phyloP scores from a whole-genome alignment of 2,797 vertebrate genomes.

The Semaprochilodus insignis region DNA sequence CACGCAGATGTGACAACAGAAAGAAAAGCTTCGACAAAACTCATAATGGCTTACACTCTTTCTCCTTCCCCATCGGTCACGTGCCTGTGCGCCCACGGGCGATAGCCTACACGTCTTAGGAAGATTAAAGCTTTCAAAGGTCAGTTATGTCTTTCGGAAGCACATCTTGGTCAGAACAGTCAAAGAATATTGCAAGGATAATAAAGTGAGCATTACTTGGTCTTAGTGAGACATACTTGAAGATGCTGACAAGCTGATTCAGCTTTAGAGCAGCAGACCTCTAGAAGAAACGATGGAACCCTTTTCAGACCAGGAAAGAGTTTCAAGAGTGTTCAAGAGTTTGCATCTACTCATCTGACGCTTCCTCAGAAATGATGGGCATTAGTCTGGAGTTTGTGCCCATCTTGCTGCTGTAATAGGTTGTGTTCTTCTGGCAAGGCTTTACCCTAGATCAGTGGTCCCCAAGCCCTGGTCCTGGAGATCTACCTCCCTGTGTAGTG shows the following conservation, averaged over 20 bases:
- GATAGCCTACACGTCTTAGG: background rate
- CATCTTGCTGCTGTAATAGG: too few relatives aligned
- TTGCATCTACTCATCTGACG: background rate
- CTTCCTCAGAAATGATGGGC: background rate
- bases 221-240: background rate
- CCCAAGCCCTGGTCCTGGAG: too few relatives aligned
- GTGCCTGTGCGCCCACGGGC: background rate
- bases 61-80: background rate
- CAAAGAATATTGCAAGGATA: slow-evolving; percentile 3
- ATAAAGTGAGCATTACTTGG: background rate
- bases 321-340: background rate
- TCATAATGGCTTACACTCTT: background rate
- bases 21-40: background rate
- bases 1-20: background rate
- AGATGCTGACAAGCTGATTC: background rate
- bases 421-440: too few relatives aligned
- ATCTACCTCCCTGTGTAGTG: too few relatives aligned
- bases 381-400: background rate
- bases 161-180: background rate
- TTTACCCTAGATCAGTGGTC: too few relatives aligned
- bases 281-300: background rate
- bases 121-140: slow-evolving; percentile 24
- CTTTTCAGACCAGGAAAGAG: background rate
- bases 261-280: background rate
- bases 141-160: slow-evolving; percentile 11